These are phyloP conservation scores for Drosophila rubida DNA, from an alignment of 2,888 invertebrate species.

Conservation along the genomic window DNA sequence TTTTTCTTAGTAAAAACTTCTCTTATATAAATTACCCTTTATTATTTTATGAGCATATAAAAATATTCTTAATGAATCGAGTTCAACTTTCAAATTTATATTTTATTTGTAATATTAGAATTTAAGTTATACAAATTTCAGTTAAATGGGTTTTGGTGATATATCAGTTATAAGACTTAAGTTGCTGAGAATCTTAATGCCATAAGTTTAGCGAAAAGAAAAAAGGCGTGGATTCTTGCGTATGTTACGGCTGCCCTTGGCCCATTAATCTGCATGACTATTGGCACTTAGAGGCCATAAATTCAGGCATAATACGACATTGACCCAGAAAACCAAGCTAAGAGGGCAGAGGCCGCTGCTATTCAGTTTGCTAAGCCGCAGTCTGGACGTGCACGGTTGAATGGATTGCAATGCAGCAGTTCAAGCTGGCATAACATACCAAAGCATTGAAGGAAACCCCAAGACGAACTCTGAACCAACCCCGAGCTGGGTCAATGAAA, in stretches of 20 bases:
- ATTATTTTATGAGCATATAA: neutral
- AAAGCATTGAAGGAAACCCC: slow-evolving; percentile 32
- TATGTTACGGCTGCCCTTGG: slow-evolving; percentile 16
- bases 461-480: slow-evolving; percentile 74
- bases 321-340: slow-evolving; percentile 69
- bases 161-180: too few species aligned
- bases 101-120: neutral
- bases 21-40: neutral
- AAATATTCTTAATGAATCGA: too few species aligned
- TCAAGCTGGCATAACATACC: slow-evolving; percentile 69
- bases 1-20: neutral
- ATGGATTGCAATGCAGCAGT: slow-evolving; percentile 55
- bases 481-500: slow-evolving; percentile 72
- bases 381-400: slow-evolving; percentile 64
- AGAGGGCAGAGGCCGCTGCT: slow-evolving; percentile 39
- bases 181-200: too few species aligned
- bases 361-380: slow-evolving; percentile 35
- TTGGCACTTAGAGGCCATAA: slow-evolving; percentile 64
- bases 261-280: slow-evolving; percentile 71
- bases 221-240: neutral
- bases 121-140: too few species aligned
- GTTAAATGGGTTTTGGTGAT: too few species aligned
- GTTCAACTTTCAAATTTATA: too few species aligned
- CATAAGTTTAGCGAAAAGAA: neutral
- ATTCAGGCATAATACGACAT: slow-evolving; percentile 65